Percentiles rank a stretch among this genome's conserved stretches.
Conservation (phyloP, 2,888 invertebrate species). For the Artemia sp. region DNA sequence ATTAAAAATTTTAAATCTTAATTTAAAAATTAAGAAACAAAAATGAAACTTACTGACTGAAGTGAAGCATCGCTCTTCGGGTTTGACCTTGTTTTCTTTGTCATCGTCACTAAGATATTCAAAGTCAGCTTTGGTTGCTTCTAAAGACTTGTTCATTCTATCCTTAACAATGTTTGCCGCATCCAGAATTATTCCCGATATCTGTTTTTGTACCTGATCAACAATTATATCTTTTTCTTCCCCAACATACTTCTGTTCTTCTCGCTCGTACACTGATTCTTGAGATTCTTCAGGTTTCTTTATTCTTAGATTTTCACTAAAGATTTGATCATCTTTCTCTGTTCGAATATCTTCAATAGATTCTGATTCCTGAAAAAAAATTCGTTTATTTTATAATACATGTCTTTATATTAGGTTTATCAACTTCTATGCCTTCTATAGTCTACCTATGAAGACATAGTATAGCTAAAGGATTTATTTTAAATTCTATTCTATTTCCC, state of each 20-base stretch:
- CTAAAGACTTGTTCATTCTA: conserved; percentile 2
- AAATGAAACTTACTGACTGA: background rate
- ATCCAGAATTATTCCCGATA: background rate
- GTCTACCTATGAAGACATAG: conserved; percentile 4
- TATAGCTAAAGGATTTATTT: conserved; percentile 7
- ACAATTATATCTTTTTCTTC: conserved; percentile 46
- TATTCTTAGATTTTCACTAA: background rate
- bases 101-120: conserved; percentile 12
- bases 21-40: too few relatives aligned
- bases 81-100: background rate
- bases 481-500: background rate
- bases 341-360: conserved; percentile 35
- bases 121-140: conserved; percentile 5
- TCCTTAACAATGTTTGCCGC: conserved; percentile 10
- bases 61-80: background rate
- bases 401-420: conserved; percentile 32
- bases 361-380: conserved; percentile 34
- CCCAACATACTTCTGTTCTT: conserved; percentile 58
- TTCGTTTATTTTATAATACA: conserved; percentile 17
- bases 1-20: too few relatives aligned
- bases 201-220: conserved; percentile 21
- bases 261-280: conserved; percentile 34
- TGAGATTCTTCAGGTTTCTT: background rate
- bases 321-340: conserved; percentile 11
- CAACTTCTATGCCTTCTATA: background rate